phyloP scores from a whole-genome alignment of 2,113 vertebrate species.

The Corythornis vintsioides region DNA sequence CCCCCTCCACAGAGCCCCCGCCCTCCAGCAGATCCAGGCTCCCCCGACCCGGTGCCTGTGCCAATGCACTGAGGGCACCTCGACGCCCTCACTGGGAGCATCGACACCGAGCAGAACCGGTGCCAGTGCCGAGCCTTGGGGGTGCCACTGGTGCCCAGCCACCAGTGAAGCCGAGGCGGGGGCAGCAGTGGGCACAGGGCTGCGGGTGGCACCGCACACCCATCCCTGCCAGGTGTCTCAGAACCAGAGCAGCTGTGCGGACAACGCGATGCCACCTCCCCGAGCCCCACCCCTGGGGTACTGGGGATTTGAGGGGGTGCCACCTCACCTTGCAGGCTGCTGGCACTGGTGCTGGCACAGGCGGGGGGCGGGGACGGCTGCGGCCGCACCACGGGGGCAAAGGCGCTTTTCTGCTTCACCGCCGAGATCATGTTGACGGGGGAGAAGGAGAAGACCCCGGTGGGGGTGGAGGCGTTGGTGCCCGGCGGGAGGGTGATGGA shows the following conservation, averaged over 20 bases:
- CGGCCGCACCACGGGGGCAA: conserved; percentile 93
- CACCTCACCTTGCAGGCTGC: conserved; percentile 90
- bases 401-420: conserved; percentile 99
- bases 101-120: too few relatives aligned
- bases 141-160: too few relatives aligned
- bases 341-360: conserved; percentile 89
- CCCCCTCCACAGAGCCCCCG: too few relatives aligned
- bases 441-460: conserved; percentile 91
- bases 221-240: background rate
- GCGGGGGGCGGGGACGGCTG: conserved; percentile 90
- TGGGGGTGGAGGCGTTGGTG: conserved; percentile 67
- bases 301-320: background rate
- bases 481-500: conserved; percentile 74
- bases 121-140: too few relatives aligned
- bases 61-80: too few relatives aligned
- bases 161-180: too few relatives aligned
- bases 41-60: too few relatives aligned
- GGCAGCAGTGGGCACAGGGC: too few relatives aligned
- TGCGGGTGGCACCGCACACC: background rate
- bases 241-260: background rate
- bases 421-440: conserved; percentile 95
- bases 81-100: too few relatives aligned
- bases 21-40: too few relatives aligned
- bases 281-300: background rate
- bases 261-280: too few relatives aligned